Conservation (phyloP, 2,113 vertebrate species). For the Phaethon lepturus region DNA sequence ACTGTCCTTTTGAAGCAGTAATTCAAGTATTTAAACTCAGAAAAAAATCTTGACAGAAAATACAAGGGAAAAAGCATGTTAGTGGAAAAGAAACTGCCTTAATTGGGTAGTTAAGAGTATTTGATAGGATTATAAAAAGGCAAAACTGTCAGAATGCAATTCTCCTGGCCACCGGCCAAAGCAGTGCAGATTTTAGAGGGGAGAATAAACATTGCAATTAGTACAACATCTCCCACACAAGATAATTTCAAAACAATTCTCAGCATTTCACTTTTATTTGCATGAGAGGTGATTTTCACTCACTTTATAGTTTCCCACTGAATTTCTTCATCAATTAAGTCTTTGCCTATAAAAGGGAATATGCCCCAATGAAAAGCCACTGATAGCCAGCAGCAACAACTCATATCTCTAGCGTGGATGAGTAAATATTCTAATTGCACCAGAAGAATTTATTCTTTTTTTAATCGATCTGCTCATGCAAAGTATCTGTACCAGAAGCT, state of each 20-base stretch:
- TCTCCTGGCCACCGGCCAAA: conserved; percentile 35
- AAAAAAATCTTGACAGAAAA: conserved; percentile 31
- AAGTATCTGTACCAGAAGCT: not conserved
- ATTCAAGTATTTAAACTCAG: conserved; percentile 51
- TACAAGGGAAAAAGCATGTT: conserved; percentile 28
- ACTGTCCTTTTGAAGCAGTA: conserved; percentile 38
- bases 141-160: conserved; percentile 7
- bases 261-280: not conserved
- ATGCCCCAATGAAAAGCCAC: not conserved
- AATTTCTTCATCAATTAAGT: not conserved
- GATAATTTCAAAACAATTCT: not conserved
- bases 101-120: conserved; percentile 20
- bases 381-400: not conserved
- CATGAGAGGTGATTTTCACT: not conserved
- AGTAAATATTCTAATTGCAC: not conserved
- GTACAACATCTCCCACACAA: not conserved
- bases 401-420: not conserved
- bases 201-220: conserved; percentile 3
- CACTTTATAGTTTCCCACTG: not conserved
- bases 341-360: not conserved
- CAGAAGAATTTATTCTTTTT: not conserved
- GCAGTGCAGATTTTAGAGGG: not conserved
- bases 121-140: conserved; percentile 37
- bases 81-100: conserved; percentile 22
- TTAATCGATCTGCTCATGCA: not conserved